phyloP scores from a whole-genome alignment of 1,140 invertebrate genomes.

The Periplaneta americana region DNA sequence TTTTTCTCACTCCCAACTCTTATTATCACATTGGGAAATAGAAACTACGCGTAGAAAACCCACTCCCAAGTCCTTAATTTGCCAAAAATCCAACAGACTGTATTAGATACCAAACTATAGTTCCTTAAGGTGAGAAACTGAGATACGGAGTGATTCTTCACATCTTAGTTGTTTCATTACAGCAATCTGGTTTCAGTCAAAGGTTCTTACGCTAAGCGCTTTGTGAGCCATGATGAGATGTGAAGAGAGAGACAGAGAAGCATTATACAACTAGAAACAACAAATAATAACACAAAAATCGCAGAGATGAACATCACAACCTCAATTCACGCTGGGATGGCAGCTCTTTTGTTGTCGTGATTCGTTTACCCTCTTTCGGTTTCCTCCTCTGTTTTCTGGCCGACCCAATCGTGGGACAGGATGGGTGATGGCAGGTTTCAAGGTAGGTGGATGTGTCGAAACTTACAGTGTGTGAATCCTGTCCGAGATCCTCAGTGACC shows the following conservation, averaged over 20 bases:
- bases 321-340: not conserved
- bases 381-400: not conserved
- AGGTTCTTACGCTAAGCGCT: not conserved
- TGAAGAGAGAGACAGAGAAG: not conserved
- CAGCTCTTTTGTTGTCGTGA: not conserved
- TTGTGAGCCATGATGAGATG: not conserved
- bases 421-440: not conserved
- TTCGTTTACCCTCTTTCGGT: not conserved
- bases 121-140: no score
- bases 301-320: not conserved
- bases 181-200: no score
- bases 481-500: not conserved
- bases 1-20: no score
- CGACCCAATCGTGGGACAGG: constrained; percentile 1
- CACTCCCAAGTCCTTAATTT: no score
- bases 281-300: not conserved
- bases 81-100: no score
- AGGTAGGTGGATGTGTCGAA: not conserved
- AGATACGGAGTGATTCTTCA: no score
- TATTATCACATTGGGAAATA: no score
- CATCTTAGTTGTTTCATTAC: no score
- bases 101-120: no score
- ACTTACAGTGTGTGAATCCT: constrained; percentile 3
- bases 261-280: not conserved
- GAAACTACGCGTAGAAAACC: no score